These are phyloP conservation scores for Drosophila merina DNA, from an alignment of 2,888 invertebrate species.

Conservation along the genomic window DNA sequence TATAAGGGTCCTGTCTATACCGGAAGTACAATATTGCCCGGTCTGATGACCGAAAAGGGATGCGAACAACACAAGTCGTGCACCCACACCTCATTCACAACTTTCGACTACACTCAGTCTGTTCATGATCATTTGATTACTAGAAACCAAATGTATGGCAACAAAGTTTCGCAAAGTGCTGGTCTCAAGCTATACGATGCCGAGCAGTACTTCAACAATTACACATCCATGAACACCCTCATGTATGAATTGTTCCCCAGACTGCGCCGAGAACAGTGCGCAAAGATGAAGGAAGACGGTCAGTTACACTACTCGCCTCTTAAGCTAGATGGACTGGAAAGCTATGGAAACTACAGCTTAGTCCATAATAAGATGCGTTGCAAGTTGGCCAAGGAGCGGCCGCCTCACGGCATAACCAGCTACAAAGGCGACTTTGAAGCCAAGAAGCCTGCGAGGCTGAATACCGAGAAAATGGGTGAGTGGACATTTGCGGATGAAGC, in stretches of 20 bases:
- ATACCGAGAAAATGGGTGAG: not conserved
- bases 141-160: not conserved
- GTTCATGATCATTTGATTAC: conserved; percentile 3
- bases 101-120: not conserved
- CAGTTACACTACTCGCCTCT: not conserved
- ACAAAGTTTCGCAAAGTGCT: conserved; percentile 12
- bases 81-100: conserved; percentile 10
- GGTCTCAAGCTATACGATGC: conserved; percentile 20
- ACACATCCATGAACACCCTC: conserved; percentile 41
- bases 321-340: conserved; percentile 37
- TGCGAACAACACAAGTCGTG: conserved; percentile 12
- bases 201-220: conserved; percentile 43
- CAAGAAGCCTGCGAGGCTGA: not conserved
- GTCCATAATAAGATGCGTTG: not conserved
- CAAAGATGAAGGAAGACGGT: conserved; percentile 3
- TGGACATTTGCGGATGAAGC: not conserved
- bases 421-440: not conserved
- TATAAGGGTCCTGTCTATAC: not conserved
- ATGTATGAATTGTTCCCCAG: conserved; percentile 43
- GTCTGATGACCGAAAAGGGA: conserved; percentile 17
- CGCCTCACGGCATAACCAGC: conserved; percentile 1
- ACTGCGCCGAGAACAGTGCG: conserved; percentile 9
- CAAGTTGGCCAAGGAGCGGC: not conserved
- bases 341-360: conserved; percentile 34
- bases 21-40: conserved; percentile 9